These are phyloP conservation scores for Monodelphis domestica DNA, from an alignment of 2,797 vertebrate genomes.

Conservation along the genomic window DNA sequence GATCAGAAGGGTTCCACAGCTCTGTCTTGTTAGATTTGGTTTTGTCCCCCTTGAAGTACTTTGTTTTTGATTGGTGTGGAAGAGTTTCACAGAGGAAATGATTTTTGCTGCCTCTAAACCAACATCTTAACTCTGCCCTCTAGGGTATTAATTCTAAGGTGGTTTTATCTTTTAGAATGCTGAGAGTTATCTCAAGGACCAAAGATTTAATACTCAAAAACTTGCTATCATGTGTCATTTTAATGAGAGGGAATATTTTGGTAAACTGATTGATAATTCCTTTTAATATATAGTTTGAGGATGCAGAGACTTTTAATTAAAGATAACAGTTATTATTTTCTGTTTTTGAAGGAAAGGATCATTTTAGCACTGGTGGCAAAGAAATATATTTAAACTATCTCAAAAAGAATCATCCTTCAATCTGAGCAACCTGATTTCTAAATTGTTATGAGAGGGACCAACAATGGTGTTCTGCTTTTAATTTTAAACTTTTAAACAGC, in stretches of 20 bases:
- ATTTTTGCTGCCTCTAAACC: too few species aligned
- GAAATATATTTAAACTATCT: conserved; percentile 42
- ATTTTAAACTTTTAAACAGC: conserved; percentile 76
- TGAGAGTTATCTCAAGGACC: conserved; percentile 28
- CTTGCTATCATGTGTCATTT: conserved; percentile 64
- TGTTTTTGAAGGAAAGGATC: conserved; percentile 60
- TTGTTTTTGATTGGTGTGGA: too few species aligned
- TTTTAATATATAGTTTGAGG: conserved; percentile 48
- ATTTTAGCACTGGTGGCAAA: conserved; percentile 65
- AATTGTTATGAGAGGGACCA: conserved; percentile 55
- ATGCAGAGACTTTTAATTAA: conserved; percentile 62
- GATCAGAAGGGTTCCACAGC: too few species aligned
- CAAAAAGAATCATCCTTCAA: conserved; percentile 7
- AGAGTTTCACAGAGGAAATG: too few species aligned
- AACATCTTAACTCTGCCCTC: too few species aligned
- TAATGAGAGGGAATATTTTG: conserved; percentile 64
- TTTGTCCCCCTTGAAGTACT: too few species aligned
- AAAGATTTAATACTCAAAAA: conserved; percentile 40
- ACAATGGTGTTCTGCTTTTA: conserved; percentile 28
- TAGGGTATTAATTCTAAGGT: conserved; percentile 4
- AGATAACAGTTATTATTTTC: conserved; percentile 63
- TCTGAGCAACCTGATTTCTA: conserved; percentile 6
- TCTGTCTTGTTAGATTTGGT: too few species aligned
- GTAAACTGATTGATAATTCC: conserved; percentile 46
- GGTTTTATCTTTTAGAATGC: background rate